phyloP scores from a whole-genome alignment of 2,888 invertebrate species.

The Aricia artaxerxes region DNA sequence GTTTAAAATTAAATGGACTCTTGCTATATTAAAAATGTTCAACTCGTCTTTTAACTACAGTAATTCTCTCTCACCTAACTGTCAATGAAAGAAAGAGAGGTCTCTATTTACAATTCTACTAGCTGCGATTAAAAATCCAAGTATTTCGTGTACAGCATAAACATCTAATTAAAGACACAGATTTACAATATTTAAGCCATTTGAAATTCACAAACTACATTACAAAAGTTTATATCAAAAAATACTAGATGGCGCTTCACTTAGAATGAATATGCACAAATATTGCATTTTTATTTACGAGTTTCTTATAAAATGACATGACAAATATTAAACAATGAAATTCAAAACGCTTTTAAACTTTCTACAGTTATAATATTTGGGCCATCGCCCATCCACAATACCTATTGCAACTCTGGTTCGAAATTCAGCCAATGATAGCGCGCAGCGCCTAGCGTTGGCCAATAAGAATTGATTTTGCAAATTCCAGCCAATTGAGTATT shows the following conservation, averaged over 20 bases:
- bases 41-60: neutral
- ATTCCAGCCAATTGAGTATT: too few species aligned
- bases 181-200: slow-evolving; percentile 7
- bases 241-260: neutral
- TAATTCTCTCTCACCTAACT: neutral
- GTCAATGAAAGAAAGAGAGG: neutral
- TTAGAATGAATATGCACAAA: neutral
- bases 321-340: neutral
- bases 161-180: slow-evolving; percentile 14
- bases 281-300: neutral
- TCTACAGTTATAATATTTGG: neutral
- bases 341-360: neutral
- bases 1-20: too few species aligned
- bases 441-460: neutral
- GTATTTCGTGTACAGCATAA: neutral
- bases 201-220: neutral
- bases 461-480: too few species aligned
- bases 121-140: neutral
- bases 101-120: neutral
- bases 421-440: neutral
- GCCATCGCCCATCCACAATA: neutral
- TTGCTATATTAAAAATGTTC: too few species aligned
- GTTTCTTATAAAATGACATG: neutral
- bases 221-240: neutral
- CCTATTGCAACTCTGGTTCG: neutral